A percentile compares a stretch with the other conserved stretches of the same genome.
Conservation (phyloP, 2,888 invertebrate species). For the Morpho helenor region DNA sequence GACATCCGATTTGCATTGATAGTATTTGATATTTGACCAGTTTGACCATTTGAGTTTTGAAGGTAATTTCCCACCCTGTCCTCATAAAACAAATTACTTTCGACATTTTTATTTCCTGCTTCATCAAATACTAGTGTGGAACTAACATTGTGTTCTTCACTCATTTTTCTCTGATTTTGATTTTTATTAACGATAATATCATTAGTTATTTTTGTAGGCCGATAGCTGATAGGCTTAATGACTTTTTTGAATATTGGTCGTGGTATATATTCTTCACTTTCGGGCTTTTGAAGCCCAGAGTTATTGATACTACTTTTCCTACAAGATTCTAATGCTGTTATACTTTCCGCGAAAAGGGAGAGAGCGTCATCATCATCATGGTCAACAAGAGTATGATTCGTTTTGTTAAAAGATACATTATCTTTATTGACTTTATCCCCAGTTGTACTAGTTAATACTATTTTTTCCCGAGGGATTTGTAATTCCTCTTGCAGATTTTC, state of each 20-base stretch:
- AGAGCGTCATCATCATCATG: slow-evolving; percentile 59
- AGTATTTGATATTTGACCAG: not conserved
- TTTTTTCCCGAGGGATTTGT: not conserved
- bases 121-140: slow-evolving; percentile 49
- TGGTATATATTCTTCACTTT: slow-evolving; percentile 48
- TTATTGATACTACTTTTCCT: slow-evolving; percentile 30
- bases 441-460: not conserved
- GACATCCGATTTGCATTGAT: not conserved
- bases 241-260: slow-evolving; percentile 27
- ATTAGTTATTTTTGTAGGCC: slow-evolving; percentile 40
- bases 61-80: slow-evolving; percentile 8
- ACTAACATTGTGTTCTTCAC: slow-evolving; percentile 56
- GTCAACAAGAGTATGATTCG: slow-evolving; percentile 8
- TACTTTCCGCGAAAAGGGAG: slow-evolving; percentile 62
- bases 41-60: not conserved
- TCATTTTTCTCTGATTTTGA: slow-evolving; percentile 30
- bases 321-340: slow-evolving; percentile 53
- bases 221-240: slow-evolving; percentile 32
- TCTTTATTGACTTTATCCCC: not conserved
- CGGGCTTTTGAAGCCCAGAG: slow-evolving; percentile 9
- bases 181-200: slow-evolving; percentile 10
- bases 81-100: slow-evolving; percentile 13
- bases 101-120: slow-evolving; percentile 12
- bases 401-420: not conserved
- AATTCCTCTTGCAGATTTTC: no score